A percentile compares a stretch with the other conserved stretches of the same genome.
Evolutionary conservation across 2,113 vertebrate genomes (phyloP).

Genomic region (Phrynocephalus versicolor): DNA sequence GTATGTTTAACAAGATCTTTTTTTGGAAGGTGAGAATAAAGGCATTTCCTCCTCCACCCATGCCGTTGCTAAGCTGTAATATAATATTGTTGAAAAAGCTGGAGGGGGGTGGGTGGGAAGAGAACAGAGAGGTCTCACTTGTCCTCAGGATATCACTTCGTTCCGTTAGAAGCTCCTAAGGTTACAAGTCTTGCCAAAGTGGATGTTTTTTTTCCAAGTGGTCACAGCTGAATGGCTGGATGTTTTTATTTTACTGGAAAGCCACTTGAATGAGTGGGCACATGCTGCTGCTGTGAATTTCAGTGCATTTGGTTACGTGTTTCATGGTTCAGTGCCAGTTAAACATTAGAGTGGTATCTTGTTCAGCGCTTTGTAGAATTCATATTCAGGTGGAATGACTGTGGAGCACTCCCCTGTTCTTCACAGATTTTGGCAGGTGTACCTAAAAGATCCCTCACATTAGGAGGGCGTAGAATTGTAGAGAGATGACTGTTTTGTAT

Average conservation of each 20-base stretch:
- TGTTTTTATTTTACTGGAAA: slow-evolving; percentile 23
- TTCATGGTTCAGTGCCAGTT: background rate
- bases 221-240: slow-evolving; percentile 23
- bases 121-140: slow-evolving; percentile 51
- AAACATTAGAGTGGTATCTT: slow-evolving; percentile 15
- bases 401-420: background rate
- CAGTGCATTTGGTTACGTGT: background rate
- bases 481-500: background rate
- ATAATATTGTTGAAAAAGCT: slow-evolving; percentile 66
- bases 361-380: background rate
- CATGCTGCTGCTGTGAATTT: slow-evolving; percentile 19
- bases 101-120: slow-evolving; percentile 24
- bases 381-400: background rate
- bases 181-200: slow-evolving; percentile 16
- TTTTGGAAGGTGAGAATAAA: slow-evolving; percentile 68
- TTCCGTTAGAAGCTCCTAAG: slow-evolving; percentile 55
- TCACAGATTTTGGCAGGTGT: background rate
- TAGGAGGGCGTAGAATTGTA: background rate
- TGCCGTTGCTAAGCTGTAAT: slow-evolving; percentile 69
- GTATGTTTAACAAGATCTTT: slow-evolving; percentile 49
- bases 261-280: slow-evolving; percentile 16
- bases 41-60: slow-evolving; percentile 79
- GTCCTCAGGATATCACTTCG: slow-evolving; percentile 52
- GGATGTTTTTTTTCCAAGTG: background rate
- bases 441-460: background rate